Evolutionary conservation across 2,113 vertebrate genomes (phyloP), one percentile per base, ranked within the genome.

Genomic region (Prolemur simus): DNA sequence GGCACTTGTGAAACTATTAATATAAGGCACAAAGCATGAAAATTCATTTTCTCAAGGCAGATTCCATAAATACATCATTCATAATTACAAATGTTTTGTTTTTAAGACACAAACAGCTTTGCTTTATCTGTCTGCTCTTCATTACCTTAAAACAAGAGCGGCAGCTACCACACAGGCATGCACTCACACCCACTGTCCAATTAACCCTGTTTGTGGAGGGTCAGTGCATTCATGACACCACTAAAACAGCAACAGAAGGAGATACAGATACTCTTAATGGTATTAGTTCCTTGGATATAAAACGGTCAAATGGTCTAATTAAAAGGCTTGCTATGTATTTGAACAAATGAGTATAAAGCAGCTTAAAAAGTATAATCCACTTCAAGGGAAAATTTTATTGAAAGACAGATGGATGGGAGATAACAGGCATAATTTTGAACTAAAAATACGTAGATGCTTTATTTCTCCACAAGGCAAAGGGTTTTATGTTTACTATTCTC

Each of bases 191-290:
- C 58, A 1, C 15, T 21, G 63, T 92, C 93, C 89, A 97, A 98
- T 98, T 98, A 98, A 98, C 97, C 96, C 98, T 93, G 91, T 97
- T 63, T 97, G 95, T 34, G 83, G 82, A 98, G 95, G 96, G 95
- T 98, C 97, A 98, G 15, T 94, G 84, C 96, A 85, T 97, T 98
- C 94, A 95, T 96, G 97, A 96, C 87, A 94, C 34, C 87, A 96
- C 78, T 95, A 78, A 94, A 96, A 69, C 85, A 93, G 76, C 76
- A 97, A 88, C 86, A 97, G 94, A 97, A 98, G 98, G 86, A 96
- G 76, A 87, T 63, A 96, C 66, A 97, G 95, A 96, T 60, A 96
- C 54, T 97, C 82, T 97, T 97, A 97, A 98, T 42, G 93, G 88
- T 95, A 94, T 80, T 93, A 88, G 74, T 78, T 96, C 86, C 97